Evolutionary conservation across 2,797 vertebrate genomes (phyloP), one percentile per base, ranked within the genome.

Genomic region (Lindbergichthys nudifrons): DNA sequence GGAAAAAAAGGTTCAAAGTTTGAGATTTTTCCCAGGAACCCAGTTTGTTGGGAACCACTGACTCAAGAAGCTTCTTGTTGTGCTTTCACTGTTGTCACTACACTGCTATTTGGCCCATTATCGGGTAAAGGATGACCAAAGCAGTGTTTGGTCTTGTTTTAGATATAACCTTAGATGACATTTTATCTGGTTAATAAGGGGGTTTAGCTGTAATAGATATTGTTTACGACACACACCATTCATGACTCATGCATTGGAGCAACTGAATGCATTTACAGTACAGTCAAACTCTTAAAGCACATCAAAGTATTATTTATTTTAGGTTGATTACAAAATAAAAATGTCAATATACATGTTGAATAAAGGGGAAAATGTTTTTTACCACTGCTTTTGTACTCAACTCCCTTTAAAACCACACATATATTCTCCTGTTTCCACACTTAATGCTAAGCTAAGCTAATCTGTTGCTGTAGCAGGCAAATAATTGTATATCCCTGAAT

Each of bases 121-220:
- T 80, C 70, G 47, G 62, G 21, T 47, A 23, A 62, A 39, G 52
- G 75, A 39, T 68, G 61, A 63, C 53, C 11, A 21, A 26, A 42
- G 23, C 16, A n/a, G 14, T 79, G 67, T 83, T 78, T 3, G 42
- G 73, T 74, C 77, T 76, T 76, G 82, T 79, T 75, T 48, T 65
- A 58, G 43, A 71, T 65, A 69, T 21, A 62, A 48, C 48, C 61
- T 51, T 12, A 41, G 16, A 80, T 59, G 71, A 71, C 59, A 79
- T 65, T 71, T 26, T 74, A 74, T 75, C 47, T 79, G 48, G 63
- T n/a, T 83, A 76, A 63, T 76, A 48, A 36, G n/a, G 21, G 54
- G 58, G 26, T 73, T 82, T 59, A 65, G 61, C 48, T 47, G 72
- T 64, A 73, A 66, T 36, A 61, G 41, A 73, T 73, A 63, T 65